Percentiles rank a stretch among this genome's conserved stretches.
These are phyloP conservation scores for Jacana jacana DNA, from an alignment of 2,113 vertebrate species.

Conservation along the genomic window DNA sequence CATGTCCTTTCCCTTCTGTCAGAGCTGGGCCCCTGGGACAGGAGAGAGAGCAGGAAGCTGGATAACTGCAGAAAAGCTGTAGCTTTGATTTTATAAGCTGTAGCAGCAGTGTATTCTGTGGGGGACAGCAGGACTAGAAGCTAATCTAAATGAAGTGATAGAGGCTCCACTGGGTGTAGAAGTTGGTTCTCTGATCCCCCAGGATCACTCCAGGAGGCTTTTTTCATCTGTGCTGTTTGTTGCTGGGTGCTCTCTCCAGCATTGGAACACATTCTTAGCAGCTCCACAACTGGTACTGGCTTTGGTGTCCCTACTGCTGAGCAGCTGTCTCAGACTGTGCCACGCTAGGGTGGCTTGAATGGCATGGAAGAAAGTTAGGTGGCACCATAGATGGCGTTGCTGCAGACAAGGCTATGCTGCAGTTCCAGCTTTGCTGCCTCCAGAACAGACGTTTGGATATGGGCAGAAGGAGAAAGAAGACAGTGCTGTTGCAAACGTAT, in stretches of 20 bases:
- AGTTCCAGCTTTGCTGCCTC: not conserved
- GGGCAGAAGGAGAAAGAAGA: not conserved
- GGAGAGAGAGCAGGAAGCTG: not conserved
- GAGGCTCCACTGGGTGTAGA: not conserved
- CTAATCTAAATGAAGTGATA: not conserved
- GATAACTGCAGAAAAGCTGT: not conserved
- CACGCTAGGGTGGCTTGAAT: not conserved
- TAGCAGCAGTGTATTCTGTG: not conserved
- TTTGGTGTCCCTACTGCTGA: not conserved
- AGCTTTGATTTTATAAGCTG: not conserved
- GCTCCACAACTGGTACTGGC: not conserved
- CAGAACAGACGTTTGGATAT: not conserved
- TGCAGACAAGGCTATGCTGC: not conserved
- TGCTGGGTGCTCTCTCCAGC: not conserved
- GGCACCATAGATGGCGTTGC: not conserved
- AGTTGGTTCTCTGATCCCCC: not conserved
- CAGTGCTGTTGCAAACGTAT: not conserved
- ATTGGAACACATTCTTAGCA: not conserved
- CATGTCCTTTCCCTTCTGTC: rapidly evolving
- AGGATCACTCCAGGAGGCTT: not conserved
- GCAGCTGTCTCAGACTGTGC: not conserved
- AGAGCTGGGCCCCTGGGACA: not conserved
- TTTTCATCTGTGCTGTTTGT: not conserved
- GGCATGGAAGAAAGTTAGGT: not conserved
- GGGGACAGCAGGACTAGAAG: not conserved